These are phyloP conservation scores for Silurus meridionalis DNA, from an alignment of 2,113 vertebrate species.

Conservation along the genomic window DNA sequence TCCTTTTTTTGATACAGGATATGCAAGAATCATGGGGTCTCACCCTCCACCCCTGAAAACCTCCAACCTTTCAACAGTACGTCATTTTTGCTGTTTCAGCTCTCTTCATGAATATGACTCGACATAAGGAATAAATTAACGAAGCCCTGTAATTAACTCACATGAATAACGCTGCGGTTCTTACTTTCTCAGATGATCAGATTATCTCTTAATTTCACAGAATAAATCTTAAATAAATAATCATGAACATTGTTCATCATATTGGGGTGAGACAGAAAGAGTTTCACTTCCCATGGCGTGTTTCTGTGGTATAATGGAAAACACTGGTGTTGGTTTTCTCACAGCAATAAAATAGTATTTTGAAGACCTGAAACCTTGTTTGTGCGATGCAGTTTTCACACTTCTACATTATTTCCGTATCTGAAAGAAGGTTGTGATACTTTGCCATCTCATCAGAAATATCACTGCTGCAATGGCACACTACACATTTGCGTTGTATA, in stretches of 20 bases:
- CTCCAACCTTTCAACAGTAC: constrained; percentile 34
- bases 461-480: not conserved
- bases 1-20: constrained; percentile 18
- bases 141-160: not conserved
- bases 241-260: no score
- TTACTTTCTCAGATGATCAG: no score
- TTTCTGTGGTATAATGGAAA: no score
- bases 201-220: no score
- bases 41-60: not conserved
- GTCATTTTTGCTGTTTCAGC: not conserved
- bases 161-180: no score
- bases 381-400: not conserved
- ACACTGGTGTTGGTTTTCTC: not conserved
- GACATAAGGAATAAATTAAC: not conserved
- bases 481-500: no score
- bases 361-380: constrained; percentile 22
- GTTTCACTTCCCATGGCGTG: no score
- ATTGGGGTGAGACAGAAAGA: no score
- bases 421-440: constrained; percentile 33
- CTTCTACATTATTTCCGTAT: not conserved
- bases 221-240: no score
- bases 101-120: not conserved
- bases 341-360: not conserved
- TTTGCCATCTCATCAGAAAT: not conserved
- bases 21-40: constrained; percentile 1